Conservation (phyloP, 2,888 invertebrate genomes). For the Andrena chrysosceles region DNA sequence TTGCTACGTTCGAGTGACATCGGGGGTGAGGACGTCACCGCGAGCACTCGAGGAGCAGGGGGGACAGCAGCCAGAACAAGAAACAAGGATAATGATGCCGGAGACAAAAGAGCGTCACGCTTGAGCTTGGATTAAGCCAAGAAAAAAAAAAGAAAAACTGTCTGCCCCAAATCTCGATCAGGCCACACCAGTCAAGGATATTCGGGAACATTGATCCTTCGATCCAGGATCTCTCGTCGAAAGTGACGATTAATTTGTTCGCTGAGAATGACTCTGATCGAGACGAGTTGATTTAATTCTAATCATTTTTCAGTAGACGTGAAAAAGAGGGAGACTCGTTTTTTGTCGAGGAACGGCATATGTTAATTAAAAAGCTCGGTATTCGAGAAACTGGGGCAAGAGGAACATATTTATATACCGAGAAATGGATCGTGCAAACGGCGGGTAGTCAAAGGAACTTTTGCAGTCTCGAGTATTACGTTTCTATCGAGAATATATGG, state of each 20-base stretch:
- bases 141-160: not conserved
- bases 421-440: too few species aligned
- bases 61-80: not conserved
- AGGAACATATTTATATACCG: too few species aligned
- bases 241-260: too few species aligned
- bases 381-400: too few species aligned
- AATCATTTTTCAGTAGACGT: too few species aligned
- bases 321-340: too few species aligned
- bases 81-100: not conserved
- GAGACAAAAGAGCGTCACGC: slow-evolving; percentile 2
- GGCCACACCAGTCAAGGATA: not conserved
- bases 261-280: too few species aligned
- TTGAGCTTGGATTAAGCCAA: not conserved
- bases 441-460: too few species aligned
- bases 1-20: slow-evolving; percentile 54
- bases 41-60: not conserved
- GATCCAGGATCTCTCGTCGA: too few species aligned
- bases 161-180: not conserved
- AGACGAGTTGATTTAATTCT: too few species aligned
- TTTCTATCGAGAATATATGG: slow-evolving; percentile 16
- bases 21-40: slow-evolving; percentile 24
- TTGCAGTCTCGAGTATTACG: not conserved
- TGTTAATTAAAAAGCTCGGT: too few species aligned
- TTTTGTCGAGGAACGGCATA: too few species aligned
- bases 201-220: not conserved